Percentiles rank a stretch among this genome's conserved stretches.
These are phyloP conservation scores for Pelmatolapia mariae DNA, from an alignment of 2,113 vertebrate genomes.

Conservation along the genomic window DNA sequence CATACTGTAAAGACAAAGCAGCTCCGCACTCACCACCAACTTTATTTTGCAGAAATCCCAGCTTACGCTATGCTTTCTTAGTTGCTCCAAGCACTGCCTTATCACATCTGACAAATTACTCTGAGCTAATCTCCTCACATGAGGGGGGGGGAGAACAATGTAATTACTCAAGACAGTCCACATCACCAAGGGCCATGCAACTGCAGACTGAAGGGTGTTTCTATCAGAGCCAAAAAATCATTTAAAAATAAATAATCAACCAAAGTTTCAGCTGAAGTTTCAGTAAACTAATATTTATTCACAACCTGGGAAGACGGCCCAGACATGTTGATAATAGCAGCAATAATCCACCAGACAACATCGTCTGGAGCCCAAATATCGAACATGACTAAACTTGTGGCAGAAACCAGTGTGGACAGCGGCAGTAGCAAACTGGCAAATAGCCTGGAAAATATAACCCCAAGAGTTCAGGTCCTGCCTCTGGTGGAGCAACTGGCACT, in stretches of 20 bases:
- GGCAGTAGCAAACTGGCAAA: background rate
- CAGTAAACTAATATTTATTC: conserved; percentile 65
- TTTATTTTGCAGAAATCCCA: conserved; percentile 58
- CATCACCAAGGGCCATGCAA: background rate
- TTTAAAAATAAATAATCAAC: background rate
- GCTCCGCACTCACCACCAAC: conserved; percentile 6
- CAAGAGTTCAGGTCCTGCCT: background rate
- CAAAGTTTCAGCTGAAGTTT: background rate
- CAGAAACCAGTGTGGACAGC: background rate
- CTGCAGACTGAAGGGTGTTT: background rate
- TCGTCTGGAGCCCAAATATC: background rate
- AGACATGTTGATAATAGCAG: conserved; percentile 49
- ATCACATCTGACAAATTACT: conserved; percentile 66
- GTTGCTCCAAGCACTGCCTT: conserved; percentile 51
- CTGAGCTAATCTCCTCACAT: conserved; percentile 60
- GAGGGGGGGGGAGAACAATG: conserved; percentile 8
- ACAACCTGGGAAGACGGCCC: conserved; percentile 28
- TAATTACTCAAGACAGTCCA: conserved; percentile 54
- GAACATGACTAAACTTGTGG: background rate
- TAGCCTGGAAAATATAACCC: background rate
- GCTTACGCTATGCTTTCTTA: conserved; percentile 60
- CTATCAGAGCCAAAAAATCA: background rate
- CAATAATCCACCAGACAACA: conserved; percentile 31
- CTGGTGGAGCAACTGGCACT: background rate
- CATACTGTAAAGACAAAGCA: conserved; percentile 36